Conservation (phyloP, 2,888 invertebrate species). For the Lacanobia wlatinum region DNA sequence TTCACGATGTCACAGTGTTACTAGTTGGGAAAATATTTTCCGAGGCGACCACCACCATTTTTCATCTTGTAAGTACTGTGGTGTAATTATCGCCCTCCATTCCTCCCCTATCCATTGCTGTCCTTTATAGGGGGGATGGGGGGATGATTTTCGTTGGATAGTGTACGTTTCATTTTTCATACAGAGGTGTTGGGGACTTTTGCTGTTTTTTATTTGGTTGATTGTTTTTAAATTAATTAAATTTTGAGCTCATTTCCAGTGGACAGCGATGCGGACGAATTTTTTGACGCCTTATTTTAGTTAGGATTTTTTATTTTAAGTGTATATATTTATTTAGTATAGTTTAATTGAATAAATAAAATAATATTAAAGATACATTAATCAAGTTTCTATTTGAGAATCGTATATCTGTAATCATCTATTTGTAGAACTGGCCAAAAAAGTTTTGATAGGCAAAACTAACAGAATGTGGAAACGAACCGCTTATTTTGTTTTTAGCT, state of each 20-base stretch:
- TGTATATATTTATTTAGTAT: neutral
- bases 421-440: too few species aligned
- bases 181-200: neutral
- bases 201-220: neutral
- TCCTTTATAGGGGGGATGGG: constrained; percentile 16
- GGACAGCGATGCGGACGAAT: too few species aligned
- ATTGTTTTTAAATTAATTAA: neutral
- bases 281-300: too few species aligned
- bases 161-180: constrained; percentile 50
- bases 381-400: too few species aligned
- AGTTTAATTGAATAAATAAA: too few species aligned
- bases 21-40: constrained; percentile 59
- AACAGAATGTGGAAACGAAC: too few species aligned
- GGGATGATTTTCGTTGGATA: constrained; percentile 42
- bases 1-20: constrained; percentile 29
- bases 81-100: constrained; percentile 58
- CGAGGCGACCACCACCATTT: constrained; percentile 53
- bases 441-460: too few species aligned
- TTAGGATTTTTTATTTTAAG: too few species aligned
- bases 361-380: too few species aligned
- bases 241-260: too few species aligned
- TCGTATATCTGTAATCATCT: too few species aligned
- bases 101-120: constrained; percentile 16
- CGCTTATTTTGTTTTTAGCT: too few species aligned
- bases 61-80: constrained; percentile 62